Conservation (phyloP, 2,888 invertebrate genomes). For the Eremobia ochroleuca region DNA sequence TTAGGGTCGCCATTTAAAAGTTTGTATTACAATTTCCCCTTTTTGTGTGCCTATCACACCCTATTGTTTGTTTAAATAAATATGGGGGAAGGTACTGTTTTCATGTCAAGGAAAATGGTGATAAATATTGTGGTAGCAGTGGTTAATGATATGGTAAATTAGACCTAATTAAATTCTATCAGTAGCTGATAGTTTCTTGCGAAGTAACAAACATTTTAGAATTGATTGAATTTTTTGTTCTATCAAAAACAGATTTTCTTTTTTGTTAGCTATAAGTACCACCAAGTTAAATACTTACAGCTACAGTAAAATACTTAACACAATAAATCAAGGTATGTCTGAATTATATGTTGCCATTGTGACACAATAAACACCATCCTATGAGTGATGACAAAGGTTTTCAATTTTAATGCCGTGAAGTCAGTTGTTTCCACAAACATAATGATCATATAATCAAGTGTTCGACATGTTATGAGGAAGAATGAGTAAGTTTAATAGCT, state of each 20-base stretch:
- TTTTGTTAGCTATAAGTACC: not conserved
- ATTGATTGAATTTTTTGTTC: not conserved
- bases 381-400: conserved; percentile 26
- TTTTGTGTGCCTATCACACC: conserved; percentile 10
- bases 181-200: not conserved
- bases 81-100: conserved; percentile 5
- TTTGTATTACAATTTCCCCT: not conserved
- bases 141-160: conserved; percentile 20
- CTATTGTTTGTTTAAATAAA: conserved; percentile 22
- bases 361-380: conserved; percentile 12
- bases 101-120: conserved; percentile 23
- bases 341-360: not conserved
- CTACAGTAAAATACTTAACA: not conserved
- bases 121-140: conserved; percentile 49
- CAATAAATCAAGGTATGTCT: not conserved
- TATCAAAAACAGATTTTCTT: too few species aligned
- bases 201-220: not conserved
- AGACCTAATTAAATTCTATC: conserved; percentile 14
- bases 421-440: conserved; percentile 10
- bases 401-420: conserved; percentile 19
- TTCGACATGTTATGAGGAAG: conserved; percentile 26
- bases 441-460: conserved; percentile 34
- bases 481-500: conserved; percentile 37
- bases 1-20: not conserved
- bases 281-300: not conserved